These are phyloP conservation scores for Helicoverpa zea DNA, from an alignment of 1,140 invertebrate species.

Conservation along the genomic window DNA sequence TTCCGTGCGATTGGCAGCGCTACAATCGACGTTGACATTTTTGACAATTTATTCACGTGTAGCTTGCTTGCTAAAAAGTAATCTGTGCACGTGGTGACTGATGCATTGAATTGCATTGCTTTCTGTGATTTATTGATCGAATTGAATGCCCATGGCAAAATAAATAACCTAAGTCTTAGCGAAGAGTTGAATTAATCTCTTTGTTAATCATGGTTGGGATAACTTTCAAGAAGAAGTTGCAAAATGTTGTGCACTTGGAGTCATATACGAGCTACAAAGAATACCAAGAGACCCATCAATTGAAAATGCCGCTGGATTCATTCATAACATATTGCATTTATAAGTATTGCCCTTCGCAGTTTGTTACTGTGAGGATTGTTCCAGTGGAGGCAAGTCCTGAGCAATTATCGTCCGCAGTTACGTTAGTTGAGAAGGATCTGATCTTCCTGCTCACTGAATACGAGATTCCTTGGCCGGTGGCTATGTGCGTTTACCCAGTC, in stretches of 20 bases:
- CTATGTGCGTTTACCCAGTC: slow-evolving; percentile 88
- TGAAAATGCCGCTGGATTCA: slow-evolving; percentile 68
- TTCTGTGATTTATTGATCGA: neutral
- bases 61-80: no score
- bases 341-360: slow-evolving; percentile 75
- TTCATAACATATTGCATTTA: slow-evolving; percentile 76
- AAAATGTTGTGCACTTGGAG: slow-evolving; percentile 40
- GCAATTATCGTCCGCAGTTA: slow-evolving; percentile 49
- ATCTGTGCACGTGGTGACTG: neutral
- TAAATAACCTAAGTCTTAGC: neutral
- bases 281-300: slow-evolving; percentile 29
- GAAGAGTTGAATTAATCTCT: neutral
- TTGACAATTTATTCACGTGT: no score
- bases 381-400: slow-evolving; percentile 45
- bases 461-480: slow-evolving; percentile 74
- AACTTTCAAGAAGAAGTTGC: neutral
- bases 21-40: no score
- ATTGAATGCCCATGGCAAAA: neutral
- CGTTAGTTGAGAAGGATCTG: slow-evolving; percentile 55
- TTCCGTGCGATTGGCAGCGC: no score
- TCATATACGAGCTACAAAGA: slow-evolving; percentile 45
- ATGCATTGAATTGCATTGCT: no score
- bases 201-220: slow-evolving; percentile 14
- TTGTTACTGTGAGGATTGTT: slow-evolving; percentile 67
- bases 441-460: slow-evolving; percentile 54